Percentiles rank a stretch among this genome's conserved stretches.
Evolutionary conservation across 2,797 vertebrate genomes (phyloP).

Genomic region (Dryobates pubescens): DNA sequence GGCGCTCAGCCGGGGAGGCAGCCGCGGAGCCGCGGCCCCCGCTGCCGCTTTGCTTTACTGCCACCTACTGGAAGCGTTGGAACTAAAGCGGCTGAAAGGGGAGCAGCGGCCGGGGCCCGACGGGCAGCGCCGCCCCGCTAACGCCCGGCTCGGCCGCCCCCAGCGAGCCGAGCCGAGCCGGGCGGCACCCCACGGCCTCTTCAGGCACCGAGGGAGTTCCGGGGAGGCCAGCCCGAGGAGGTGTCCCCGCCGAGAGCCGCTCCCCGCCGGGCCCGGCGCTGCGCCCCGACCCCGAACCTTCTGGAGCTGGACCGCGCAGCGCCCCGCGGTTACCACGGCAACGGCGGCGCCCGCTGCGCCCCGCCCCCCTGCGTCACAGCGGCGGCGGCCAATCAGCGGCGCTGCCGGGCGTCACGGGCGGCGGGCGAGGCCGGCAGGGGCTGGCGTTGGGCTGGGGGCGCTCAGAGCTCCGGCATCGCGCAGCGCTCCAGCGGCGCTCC

Average conservation of each 20-base stretch:
- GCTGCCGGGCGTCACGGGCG: accelerated
- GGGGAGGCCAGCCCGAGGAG: too few species aligned
- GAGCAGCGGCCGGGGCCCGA: background rate
- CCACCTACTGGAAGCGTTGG: background rate
- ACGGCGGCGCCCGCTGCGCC: background rate
- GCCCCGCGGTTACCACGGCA: conserved; percentile 36
- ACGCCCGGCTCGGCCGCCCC: background rate
- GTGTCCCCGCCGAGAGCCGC: too few species aligned
- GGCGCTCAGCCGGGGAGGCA: background rate
- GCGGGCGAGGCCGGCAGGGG: background rate
- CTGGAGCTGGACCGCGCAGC: background rate
- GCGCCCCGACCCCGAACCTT: too few species aligned
- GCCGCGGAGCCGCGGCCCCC: background rate
- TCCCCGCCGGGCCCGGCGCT: too few species aligned
- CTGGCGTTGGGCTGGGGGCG: too few species aligned
- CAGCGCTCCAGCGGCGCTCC: too few species aligned
- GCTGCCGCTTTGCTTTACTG: background rate
- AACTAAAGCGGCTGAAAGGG: accelerated
- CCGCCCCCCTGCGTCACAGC: background rate
- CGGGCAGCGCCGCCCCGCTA: background rate
- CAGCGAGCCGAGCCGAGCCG: too few species aligned
- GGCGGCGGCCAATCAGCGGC: background rate
- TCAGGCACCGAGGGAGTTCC: too few species aligned
- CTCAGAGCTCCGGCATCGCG: too few species aligned
- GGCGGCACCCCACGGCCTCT: too few species aligned